phyloP scores from a whole-genome alignment of 2,113 vertebrate genomes.

The Clarias macrocephalus region DNA sequence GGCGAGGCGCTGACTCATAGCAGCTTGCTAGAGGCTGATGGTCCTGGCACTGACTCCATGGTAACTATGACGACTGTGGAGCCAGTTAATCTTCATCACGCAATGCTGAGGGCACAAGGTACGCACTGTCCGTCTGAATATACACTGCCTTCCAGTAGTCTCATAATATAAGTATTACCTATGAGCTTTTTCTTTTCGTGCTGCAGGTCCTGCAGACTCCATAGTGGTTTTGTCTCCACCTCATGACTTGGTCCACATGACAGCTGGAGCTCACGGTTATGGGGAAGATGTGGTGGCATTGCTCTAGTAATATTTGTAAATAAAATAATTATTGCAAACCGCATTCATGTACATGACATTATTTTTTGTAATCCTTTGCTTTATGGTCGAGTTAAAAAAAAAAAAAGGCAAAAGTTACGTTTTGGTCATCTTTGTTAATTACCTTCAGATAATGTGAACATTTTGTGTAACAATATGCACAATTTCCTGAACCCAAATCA shows the following conservation, averaged over 20 bases:
- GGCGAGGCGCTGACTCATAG: constrained; percentile 89
- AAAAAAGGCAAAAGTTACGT: background rate
- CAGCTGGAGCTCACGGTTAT: constrained; percentile 74
- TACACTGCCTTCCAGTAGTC: background rate
- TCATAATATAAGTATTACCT: background rate
- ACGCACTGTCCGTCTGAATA: constrained; percentile 45
- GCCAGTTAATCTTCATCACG: constrained; percentile 86
- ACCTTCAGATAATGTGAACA: background rate
- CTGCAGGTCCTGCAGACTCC: constrained; percentile 69
- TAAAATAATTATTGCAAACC: constrained; percentile 49
- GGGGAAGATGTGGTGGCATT: constrained; percentile 78
- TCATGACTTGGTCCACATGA: constrained; percentile 79
- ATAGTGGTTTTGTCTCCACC: constrained; percentile 76
- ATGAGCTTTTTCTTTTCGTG: background rate
- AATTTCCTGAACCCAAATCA: background rate
- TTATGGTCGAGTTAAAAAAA: background rate
- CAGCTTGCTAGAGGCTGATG: constrained; percentile 88
- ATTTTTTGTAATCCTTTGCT: background rate
- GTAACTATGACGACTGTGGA: constrained; percentile 86
- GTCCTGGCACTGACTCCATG: constrained; percentile 78
- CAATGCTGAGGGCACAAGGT: constrained; percentile 90
- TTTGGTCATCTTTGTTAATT: constrained; percentile 3
- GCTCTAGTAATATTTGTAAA: constrained; percentile 59
- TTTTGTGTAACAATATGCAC: background rate
- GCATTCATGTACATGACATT: background rate